Base-by-base conservation (phyloP, 2,888 invertebrate genomes). In the Pteria penguin region DNA sequence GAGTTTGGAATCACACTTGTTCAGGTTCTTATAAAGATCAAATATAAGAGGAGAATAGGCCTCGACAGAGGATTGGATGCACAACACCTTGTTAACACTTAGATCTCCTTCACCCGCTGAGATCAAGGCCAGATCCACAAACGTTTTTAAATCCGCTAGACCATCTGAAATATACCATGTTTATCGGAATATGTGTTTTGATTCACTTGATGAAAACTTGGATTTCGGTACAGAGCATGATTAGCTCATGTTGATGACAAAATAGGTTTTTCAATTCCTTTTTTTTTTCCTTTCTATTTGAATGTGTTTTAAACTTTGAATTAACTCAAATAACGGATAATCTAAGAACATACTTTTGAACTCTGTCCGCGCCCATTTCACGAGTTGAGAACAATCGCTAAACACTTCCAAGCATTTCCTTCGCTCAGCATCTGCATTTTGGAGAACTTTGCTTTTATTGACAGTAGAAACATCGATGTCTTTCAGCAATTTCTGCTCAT, bases 31-130 rank as follows among this genome's bases (percentile, higher is more conserved):
- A 11, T 79, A 58, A 18, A 86, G 72, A 55, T 87, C 84, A 76
- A 87, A 89, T 62, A 89, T 87, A 11, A 89, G 82, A 5, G 88
- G 85, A 52, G 88, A 81, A 76, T 83, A 89, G 14, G 84, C 88
- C 14, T 80, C 85, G 55, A 82, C 84, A 4, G 87, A 85, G 18
- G 84, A 76, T 61, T 85, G 86, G 14, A 88, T 78, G 67, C 82
- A 84, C 54, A 78, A 76, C 14, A 87, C 87, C 67, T 81, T 83
- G 36, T 79, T 76, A 5, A 86, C 84, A 36, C 87, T 85, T 65
- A 84, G 61, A 54, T 84, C 86, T 22, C 83, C 86, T 67, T 87
- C 85, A 2, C 88, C 88, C 14, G 88, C 86, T 3, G 84, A 80
- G 22, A 86, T 87, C 78, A 80, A 82, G 1, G 88, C 88, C 52